Evolutionary conservation across 2,797 vertebrate genomes (phyloP).

Genomic region (Periophthalmus magnuspinnatus): DNA sequence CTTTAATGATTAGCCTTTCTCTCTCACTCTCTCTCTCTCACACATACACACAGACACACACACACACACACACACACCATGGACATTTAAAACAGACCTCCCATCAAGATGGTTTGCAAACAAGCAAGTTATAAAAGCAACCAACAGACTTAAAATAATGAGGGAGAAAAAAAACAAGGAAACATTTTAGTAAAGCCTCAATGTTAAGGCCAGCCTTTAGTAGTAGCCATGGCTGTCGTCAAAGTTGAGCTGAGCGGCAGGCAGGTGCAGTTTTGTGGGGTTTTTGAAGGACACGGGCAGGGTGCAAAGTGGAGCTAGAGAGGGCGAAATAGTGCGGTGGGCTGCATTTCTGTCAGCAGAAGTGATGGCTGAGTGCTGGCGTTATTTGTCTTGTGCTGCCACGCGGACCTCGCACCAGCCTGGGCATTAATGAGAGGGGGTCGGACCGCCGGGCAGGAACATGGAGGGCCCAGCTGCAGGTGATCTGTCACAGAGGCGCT

Average conservation of each 20-base stretch:
- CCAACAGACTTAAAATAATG: conserved; percentile 29
- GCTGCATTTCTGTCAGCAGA: conserved; percentile 86
- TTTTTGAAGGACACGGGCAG: conserved; percentile 72
- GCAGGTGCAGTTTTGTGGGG: conserved; percentile 61
- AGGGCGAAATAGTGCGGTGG: conserved; percentile 82
- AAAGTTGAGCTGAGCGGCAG: conserved; percentile 65
- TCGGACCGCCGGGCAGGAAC: conserved; percentile 79
- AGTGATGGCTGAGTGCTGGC: conserved; percentile 82
- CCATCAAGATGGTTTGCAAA: conserved; percentile 44
- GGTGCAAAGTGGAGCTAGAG: conserved; percentile 69
- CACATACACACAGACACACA: conserved; percentile 1
- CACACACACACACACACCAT: conserved; percentile 12
- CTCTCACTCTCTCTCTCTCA: conserved; percentile 10
- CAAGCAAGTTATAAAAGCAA: conserved; percentile 39
- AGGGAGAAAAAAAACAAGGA: conserved; percentile 16
- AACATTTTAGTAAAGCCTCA: conserved; percentile 25
- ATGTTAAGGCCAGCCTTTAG: conserved; percentile 41
- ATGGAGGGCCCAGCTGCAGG: conserved; percentile 71
- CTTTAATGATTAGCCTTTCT: conserved; percentile 84
- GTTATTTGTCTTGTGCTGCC: conserved; percentile 86
- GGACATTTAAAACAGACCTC: conserved; percentile 60
- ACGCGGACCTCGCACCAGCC: conserved; percentile 75
- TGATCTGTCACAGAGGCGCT: conserved; percentile 79
- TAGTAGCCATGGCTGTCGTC: conserved; percentile 30
- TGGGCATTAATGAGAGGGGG: conserved; percentile 84